Percentiles rank a stretch among this genome's conserved stretches.
Conservation (phyloP, 2,797 vertebrate species). For the Poeciliopsis paucimaculata region DNA sequence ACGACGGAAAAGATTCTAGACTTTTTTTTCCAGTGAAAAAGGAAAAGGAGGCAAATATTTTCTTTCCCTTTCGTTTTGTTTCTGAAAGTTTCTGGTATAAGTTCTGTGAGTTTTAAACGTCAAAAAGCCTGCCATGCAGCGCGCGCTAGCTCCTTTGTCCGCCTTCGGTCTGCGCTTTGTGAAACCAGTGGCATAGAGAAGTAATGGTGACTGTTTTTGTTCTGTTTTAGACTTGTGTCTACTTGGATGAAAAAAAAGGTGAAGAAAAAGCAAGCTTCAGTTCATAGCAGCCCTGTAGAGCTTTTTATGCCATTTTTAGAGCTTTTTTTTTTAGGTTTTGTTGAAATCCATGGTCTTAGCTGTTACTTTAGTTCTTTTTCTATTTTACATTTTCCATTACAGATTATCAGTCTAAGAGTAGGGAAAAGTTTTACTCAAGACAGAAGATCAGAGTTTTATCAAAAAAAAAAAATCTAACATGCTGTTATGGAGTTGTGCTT, state of each 20-base stretch:
- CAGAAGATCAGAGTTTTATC: conserved; percentile 71
- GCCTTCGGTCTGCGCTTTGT: conserved; percentile 75
- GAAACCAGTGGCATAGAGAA: conserved; percentile 83
- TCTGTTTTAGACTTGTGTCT: conserved; percentile 80
- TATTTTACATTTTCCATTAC: conserved; percentile 73
- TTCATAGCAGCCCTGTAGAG: conserved; percentile 70
- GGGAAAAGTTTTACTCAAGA: conserved; percentile 63
- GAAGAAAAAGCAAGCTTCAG: conserved; percentile 69
- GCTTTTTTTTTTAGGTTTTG: conserved; percentile 76
- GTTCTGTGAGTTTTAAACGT: conserved; percentile 68
- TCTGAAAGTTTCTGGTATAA: conserved; percentile 69
- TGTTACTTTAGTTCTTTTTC: conserved; percentile 77
- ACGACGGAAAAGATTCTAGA: conserved; percentile 70
- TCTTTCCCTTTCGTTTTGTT: conserved; percentile 53
- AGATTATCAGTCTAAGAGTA: conserved; percentile 61
- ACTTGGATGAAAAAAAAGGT: conserved; percentile 51
- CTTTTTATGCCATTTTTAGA: conserved; percentile 65
- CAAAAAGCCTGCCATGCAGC: conserved; percentile 51
- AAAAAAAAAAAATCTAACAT: conserved; percentile 71
- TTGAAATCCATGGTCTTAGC: conserved; percentile 75
- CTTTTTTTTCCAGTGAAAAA: conserved; percentile 51
- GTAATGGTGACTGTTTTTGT: conserved; percentile 79
- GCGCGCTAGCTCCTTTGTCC: conserved; percentile 65
- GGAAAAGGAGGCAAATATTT: conserved; percentile 60
- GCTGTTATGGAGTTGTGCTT: conserved; percentile 78